Base-by-base conservation (phyloP, 2,888 invertebrate genomes). In the Vesta saturnalis region DNA sequence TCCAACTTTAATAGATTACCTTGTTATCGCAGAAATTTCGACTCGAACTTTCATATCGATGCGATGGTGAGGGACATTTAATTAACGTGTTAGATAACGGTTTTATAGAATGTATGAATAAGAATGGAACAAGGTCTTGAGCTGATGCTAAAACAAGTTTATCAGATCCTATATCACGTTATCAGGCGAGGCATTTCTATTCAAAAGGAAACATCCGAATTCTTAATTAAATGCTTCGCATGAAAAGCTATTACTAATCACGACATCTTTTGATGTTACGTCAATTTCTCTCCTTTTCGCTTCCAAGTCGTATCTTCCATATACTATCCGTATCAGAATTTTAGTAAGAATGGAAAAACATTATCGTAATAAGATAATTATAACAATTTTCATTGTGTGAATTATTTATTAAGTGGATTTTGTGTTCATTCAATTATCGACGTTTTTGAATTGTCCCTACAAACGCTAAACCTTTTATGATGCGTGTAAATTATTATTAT, bases 151-250 rank as follows among this genome's bases (percentile, higher is more conserved):
- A 61, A 61, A 61, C 61, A 61, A 61, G 35, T 47, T 64, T 64
- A 64, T 64, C 64, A 64, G 49, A 64, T 60, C 63, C 60, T 39
- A 60, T 64, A 57, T 69, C 64, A 58, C 64, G 56, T 57, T 69
- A 69, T 64, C 64, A 69, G 60, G 62, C 59, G 57, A 60, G 35
- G 57, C 64, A 69, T 69, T 69, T 60, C 60, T 49, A 69, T 64
- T 64, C 68, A 64, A 64, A 69, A 69, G 64, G 68, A 69, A 68
- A 64, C 68, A 68, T 69, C 68, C 64, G 60, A 56, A 69, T 69
- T 64, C 68, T 69, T 69, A 69, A 69, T 69, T 69, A 69, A 69
- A 69, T 69, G 64, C 68, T 64, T 60, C 68, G 68, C 60, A 69
- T 69, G 68, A 69, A 64, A 69, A 69, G 68, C 64, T 52, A 30